Evolutionary conservation across 2,888 invertebrate species (phyloP), one percentile per base, ranked within the genome.

Genomic region (Tubulanus polymorphus): DNA sequence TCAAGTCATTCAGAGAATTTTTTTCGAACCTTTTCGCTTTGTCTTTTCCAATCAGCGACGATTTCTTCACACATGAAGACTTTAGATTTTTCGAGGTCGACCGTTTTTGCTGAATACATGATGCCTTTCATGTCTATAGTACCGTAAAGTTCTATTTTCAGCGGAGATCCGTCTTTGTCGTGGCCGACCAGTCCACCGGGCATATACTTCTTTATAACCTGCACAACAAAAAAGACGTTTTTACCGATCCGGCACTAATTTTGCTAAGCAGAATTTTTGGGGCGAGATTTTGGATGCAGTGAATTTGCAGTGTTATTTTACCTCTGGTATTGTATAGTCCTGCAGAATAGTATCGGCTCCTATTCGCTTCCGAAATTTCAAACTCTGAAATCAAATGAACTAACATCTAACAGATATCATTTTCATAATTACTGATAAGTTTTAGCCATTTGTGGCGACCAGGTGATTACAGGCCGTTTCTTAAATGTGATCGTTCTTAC

Each of bases 401-500:
- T 27, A 26, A 29, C 18, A 47, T 47, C 1, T 15, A n/a, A n/a
- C 10, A 52, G 12, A 52, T 20, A 25, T 8, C 15, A 18, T 29
- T 28, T 12, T 10, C 8, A 27, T 15, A 18, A 48, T n/a, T n/a
- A n/a, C n/a, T n/a, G n/a, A n/a, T n/a, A n/a, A n/a, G n/a, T n/a
- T n/a, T n/a, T n/a, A n/a, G n/a, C n/a, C n/a, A n/a, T n/a, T n/a
- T n/a, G n/a, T n/a, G n/a, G n/a, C n/a, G n/a, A n/a, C n/a, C n/a
- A n/a, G n/a, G n/a, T n/a, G n/a, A n/a, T n/a, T n/a, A n/a, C n/a
- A n/a, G n/a, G n/a, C 45, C 1, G 48, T 45, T 45, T 51, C 27
- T 51, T 41, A 15, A 35, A 27, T 25, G 12, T 46, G 54, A 37
- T 64, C 15, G 23, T 66, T 84, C 87, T 86, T 82, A 93, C 93